Evolutionary conservation across 1,140 invertebrate species (phyloP).

Genomic region (Ylistrum balloti): DNA sequence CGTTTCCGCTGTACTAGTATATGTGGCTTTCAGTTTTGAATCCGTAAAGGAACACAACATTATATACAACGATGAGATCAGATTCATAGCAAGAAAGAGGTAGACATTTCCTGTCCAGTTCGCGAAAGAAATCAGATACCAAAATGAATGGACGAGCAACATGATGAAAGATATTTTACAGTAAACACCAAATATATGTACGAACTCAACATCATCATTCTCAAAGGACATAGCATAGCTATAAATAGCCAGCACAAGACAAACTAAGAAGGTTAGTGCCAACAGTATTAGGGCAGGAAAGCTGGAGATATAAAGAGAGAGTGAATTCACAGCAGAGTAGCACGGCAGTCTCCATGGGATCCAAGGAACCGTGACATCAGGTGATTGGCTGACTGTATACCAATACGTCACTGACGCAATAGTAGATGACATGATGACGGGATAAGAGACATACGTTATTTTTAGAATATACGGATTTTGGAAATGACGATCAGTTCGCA

Average conservation of each 20-base stretch:
- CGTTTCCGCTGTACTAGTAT: not conserved
- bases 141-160: not conserved
- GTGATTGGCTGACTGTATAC: not conserved
- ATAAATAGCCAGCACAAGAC: not conserved
- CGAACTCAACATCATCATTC: not conserved
- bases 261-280: not conserved
- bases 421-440: not conserved
- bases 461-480: not conserved
- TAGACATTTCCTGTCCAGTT: not conserved
- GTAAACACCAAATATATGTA: not conserved
- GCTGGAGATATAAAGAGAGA: not conserved
- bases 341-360: slow-evolving; percentile 20
- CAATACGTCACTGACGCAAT: slow-evolving; percentile 12
- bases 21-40: not conserved
- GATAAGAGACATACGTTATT: not conserved
- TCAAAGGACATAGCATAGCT: slow-evolving; percentile 1
- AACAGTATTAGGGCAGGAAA: not conserved
- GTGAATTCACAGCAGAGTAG: not conserved
- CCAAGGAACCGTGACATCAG: not conserved
- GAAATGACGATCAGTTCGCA: not conserved
- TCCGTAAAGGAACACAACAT: slow-evolving; percentile 1
- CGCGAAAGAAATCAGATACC: not conserved
- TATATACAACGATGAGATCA: not conserved
- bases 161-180: not conserved
- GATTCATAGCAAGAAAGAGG: not conserved